phyloP scores from a whole-genome alignment of 2,888 invertebrate genomes.

The Notocelia uddmanniana region DNA sequence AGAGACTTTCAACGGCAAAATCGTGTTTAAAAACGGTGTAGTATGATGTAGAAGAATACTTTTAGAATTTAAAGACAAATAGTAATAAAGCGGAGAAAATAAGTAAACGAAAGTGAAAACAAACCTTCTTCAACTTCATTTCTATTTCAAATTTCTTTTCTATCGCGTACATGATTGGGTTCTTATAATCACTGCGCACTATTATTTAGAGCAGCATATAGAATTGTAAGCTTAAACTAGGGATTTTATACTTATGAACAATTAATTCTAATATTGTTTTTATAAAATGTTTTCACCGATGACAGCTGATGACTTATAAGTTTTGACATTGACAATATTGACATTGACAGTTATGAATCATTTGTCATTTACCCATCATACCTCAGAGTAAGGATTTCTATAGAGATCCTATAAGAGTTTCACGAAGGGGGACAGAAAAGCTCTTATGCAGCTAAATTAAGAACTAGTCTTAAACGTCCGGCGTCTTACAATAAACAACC shows the following conservation, averaged over 20 bases:
- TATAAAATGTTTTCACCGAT: not conserved
- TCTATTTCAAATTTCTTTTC: conserved; percentile 87
- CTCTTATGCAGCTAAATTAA: too few relatives aligned
- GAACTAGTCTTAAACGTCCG: too few relatives aligned
- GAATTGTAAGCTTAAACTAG: conserved; percentile 12
- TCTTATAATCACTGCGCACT: not conserved
- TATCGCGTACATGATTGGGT: conserved; percentile 71
- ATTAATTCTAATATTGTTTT: not conserved
- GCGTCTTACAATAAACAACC: too few relatives aligned
- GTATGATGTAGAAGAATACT: not conserved
- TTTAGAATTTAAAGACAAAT: not conserved
- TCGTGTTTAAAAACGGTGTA: not conserved
- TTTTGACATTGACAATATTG: not conserved
- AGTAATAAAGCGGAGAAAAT: not conserved
- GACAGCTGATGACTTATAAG: too few relatives aligned
- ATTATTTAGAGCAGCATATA: conserved; percentile 10
- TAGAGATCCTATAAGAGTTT: too few relatives aligned
- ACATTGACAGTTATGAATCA: not conserved
- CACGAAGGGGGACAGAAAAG: too few relatives aligned
- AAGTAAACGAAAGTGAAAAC: conserved; percentile 36
- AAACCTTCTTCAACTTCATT: conserved; percentile 87
- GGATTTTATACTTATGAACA: not conserved
- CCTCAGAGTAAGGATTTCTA: too few relatives aligned
- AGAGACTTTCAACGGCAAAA: not conserved
- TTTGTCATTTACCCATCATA: not conserved